Conservation (phyloP, 2,113 vertebrate species). For the Hippocampus abdominalis region DNA sequence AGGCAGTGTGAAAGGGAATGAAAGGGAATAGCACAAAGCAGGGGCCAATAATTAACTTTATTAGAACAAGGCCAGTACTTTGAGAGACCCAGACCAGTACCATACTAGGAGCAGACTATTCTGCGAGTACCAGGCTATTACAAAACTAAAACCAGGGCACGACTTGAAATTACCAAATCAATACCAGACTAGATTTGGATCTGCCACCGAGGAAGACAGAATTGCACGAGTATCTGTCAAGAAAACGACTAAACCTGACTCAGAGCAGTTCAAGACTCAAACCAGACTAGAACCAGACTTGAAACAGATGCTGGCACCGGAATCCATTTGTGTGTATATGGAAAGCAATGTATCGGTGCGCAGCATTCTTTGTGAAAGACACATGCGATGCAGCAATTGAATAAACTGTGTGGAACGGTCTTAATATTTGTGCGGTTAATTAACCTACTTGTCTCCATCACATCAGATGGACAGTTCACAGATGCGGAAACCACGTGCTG, state of each 20-base stretch:
- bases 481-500: slow-evolving; percentile 73
- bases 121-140: neutral
- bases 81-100: neutral
- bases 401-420: neutral
- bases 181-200: neutral
- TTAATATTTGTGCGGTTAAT: neutral
- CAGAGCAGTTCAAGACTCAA: neutral
- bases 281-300: neutral
- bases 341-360: neutral
- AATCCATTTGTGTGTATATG: neutral
- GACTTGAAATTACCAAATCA: neutral
- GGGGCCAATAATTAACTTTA: neutral
- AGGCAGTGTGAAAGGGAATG: neutral
- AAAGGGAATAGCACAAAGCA: neutral
- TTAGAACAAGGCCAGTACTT: neutral
- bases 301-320: neutral
- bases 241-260: neutral
- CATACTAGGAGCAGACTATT: neutral
- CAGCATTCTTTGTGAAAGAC: neutral
- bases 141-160: neutral
- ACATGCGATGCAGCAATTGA: neutral
- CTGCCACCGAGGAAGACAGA: neutral
- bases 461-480: slow-evolving; percentile 73
- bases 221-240: neutral
- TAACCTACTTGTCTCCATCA: slow-evolving; percentile 1